phyloP scores from a whole-genome alignment of 2,113 vertebrate species.

The Illadopsis cleaveri region DNA sequence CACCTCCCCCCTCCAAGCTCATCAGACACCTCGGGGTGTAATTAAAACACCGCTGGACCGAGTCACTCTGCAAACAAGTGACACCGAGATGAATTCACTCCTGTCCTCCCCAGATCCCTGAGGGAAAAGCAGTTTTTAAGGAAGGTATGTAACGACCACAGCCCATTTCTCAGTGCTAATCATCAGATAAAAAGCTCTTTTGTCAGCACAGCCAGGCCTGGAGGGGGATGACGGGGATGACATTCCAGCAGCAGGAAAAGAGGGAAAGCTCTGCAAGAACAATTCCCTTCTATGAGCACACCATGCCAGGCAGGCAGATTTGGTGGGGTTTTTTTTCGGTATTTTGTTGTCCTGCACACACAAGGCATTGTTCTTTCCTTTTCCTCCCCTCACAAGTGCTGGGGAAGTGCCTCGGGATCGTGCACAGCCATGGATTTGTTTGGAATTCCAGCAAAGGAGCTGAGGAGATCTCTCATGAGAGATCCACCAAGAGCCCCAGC shows the following conservation, averaged over 20 bases:
- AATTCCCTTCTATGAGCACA: conserved; percentile 33
- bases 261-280: conserved; percentile 23
- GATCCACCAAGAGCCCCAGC: conserved; percentile 20
- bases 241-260: conserved; percentile 4
- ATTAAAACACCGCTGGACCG: rapidly evolving
- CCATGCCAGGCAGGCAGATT: neutral
- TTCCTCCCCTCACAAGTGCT: neutral
- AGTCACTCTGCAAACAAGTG: neutral
- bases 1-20: neutral
- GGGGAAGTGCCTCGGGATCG: neutral
- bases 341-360: neutral
- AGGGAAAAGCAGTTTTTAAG: neutral
- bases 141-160: neutral
- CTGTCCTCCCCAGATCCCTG: rapidly evolving
- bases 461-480: neutral
- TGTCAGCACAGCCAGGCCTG: neutral
- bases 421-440: conserved; percentile 37
- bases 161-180: neutral
- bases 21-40: neutral
- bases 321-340: neutral
- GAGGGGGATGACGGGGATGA: neutral
- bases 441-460: conserved; percentile 40
- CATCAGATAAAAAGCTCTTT: neutral
- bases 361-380: neutral
- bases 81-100: neutral